Base-by-base conservation (phyloP, 1,140 invertebrate species). In the Helicoverpa armigera region DNA sequence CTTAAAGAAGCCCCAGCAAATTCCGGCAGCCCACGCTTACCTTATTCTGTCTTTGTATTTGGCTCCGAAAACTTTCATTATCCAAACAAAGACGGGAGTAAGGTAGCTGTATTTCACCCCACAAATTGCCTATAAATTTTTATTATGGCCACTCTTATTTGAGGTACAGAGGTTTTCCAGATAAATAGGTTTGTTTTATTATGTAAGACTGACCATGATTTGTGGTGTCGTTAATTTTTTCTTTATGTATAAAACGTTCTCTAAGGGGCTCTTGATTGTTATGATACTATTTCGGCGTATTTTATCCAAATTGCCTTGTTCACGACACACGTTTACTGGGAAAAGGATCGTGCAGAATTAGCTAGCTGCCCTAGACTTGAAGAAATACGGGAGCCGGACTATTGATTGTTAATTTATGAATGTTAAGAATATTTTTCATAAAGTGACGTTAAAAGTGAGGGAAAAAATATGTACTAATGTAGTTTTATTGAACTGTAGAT, bases 81-180 rank as follows among this genome's bases (percentile, higher is more conserved):
- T 86, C 80, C 85, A 92, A 89, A 92, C 83, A 90, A 90, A 88
- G 87, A 87, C 85, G 85, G 63, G 85, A 81, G 67, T 82, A 88
- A 86, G 85, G 69, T 85, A 83, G 87, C 87, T 82, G 91, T 92
- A 89, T 91, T 89, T 92, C 86, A 90, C 72, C 65, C 83, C 81
- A 83, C 85, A 92, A 92, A 92, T 92, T 91, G 91, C 90, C 91
- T 89, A 91, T 92, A 92, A 91, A 91, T 92, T 92, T 91, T 89
- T 91, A 92, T 92, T 92, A 92, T 91, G 83, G 89, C 90, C 90
- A 88, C 88, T 90, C 89, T 89, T 87, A 88, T 92, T 92, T 89
- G 89, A 91, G 89, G 91, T 88, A 89, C 88, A 83, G 87, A 87
- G 89, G 87, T 89, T 89, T 89, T 86, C 79, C 83, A 86, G 83